A percentile compares a stretch with the other conserved stretches of the same genome.
Conservation (phyloP, 23 tunicate genomes). For the Clavelina lepadiformis region DNA sequence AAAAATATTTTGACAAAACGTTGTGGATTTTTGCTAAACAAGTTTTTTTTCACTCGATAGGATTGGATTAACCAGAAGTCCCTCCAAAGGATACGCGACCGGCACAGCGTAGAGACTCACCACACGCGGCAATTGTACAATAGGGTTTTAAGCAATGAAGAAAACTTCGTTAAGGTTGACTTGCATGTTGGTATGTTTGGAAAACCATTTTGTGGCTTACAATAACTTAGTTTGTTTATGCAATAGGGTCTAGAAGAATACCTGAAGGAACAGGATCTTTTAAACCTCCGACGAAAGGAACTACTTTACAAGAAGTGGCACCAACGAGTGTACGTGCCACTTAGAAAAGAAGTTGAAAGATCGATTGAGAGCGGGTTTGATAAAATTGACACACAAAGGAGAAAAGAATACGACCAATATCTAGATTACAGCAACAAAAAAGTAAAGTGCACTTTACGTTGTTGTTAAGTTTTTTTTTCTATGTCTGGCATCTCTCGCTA, state of each 20-base stretch:
- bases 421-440: slow-evolving; percentile 48
- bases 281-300: slow-evolving; percentile 50
- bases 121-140: slow-evolving; percentile 45
- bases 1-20: too few relatives aligned
- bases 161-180: slow-evolving; percentile 68
- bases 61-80: slow-evolving; percentile 81
- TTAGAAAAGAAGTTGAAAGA: slow-evolving; percentile 45
- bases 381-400: slow-evolving; percentile 26
- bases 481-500: background rate
- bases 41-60: slow-evolving; percentile 20
- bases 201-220: background rate
- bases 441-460: slow-evolving; percentile 12
- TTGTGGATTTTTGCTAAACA: too few relatives aligned
- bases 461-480: background rate
- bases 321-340: slow-evolving; percentile 64
- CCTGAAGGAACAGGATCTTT: slow-evolving; percentile 47
- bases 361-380: slow-evolving; percentile 34
- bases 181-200: background rate
- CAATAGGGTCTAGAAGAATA: slow-evolving; percentile 69
- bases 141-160: slow-evolving; percentile 64
- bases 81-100: slow-evolving; percentile 41
- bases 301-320: slow-evolving; percentile 75
- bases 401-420: slow-evolving; percentile 57
- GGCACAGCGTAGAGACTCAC: slow-evolving; percentile 57
- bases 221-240: background rate